A percentile compares a stretch with the other conserved stretches of the same genome.
Evolutionary conservation across 2,888 invertebrate species (phyloP).

Genomic region (Drosophila merina): DNA sequence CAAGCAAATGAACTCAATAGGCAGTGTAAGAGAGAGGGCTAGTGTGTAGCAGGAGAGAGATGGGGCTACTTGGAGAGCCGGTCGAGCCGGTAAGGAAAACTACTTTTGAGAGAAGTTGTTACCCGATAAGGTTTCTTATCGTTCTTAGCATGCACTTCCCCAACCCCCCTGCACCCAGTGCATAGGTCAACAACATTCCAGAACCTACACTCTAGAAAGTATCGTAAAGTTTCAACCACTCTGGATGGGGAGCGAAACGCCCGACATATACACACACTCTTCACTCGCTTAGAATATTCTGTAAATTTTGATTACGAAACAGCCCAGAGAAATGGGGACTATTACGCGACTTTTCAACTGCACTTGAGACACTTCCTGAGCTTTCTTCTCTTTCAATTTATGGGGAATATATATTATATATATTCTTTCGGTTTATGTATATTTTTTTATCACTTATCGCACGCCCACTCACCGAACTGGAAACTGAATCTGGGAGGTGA

Average conservation of each 20-base stretch:
- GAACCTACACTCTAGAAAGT: slow-evolving; percentile 13
- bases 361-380: slow-evolving; percentile 6
- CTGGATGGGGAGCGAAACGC: background rate
- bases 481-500: slow-evolving; percentile 57
- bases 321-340: slow-evolving; percentile 27
- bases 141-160: slow-evolving; percentile 10
- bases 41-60: background rate
- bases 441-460: slow-evolving; percentile 27
- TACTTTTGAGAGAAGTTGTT: slow-evolving; percentile 26
- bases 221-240: slow-evolving; percentile 26
- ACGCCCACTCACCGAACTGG: slow-evolving; percentile 72
- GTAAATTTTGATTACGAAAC: slow-evolving; percentile 48
- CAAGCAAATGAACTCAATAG: slow-evolving; percentile 39
- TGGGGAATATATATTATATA: background rate
- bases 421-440: slow-evolving; percentile 2
- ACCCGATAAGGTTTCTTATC: slow-evolving; percentile 61
- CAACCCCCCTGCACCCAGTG: slow-evolving; percentile 4
- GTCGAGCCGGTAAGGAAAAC: slow-evolving; percentile 53
- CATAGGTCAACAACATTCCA: slow-evolving; percentile 62
- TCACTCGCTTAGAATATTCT: slow-evolving; percentile 27
- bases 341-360: slow-evolving; percentile 39
- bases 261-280: slow-evolving; percentile 1
- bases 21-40: background rate
- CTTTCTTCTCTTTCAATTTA: background rate
- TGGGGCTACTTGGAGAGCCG: slow-evolving; percentile 15